Evolutionary conservation across 1,140 invertebrate genomes (phyloP).

Genomic region (Drosophila mayri): DNA sequence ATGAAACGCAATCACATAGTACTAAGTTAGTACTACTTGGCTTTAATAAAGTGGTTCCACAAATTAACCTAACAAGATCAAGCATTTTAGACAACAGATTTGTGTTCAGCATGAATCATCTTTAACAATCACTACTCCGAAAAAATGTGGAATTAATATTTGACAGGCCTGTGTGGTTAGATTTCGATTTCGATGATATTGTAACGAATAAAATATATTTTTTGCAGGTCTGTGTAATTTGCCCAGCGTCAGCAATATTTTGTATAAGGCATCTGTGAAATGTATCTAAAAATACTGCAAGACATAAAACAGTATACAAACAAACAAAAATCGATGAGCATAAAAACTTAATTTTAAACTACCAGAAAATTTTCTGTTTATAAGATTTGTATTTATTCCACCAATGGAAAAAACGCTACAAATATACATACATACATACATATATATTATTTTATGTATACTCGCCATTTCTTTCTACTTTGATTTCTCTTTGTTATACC

Average conservation of each 20-base stretch:
- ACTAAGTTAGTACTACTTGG: background rate
- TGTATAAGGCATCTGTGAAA: conserved; percentile 3
- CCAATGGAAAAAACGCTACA: background rate
- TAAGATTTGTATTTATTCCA: conserved; percentile 5
- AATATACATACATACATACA: background rate
- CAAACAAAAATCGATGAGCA: background rate
- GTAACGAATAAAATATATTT: too few species aligned
- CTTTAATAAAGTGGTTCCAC: background rate
- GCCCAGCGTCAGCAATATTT: background rate
- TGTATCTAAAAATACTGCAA: conserved; percentile 5
- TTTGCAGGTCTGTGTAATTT: background rate
- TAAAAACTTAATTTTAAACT: conserved; percentile 4
- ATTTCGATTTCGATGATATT: too few species aligned
- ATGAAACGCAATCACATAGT: background rate
- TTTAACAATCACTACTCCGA: too few species aligned
- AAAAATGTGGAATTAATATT: too few species aligned
- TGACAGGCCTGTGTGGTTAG: too few species aligned
- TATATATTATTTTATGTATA: background rate
- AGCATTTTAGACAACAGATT: too few species aligned
- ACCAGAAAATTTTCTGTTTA: conserved; percentile 2
- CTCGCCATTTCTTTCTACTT: background rate
- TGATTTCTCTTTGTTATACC: background rate
- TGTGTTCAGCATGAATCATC: too few species aligned
- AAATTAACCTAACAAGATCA: background rate
- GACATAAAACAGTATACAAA: background rate